Evolutionary conservation across 2,113 vertebrate species (phyloP).

Genomic region (Orycteropus afer): DNA sequence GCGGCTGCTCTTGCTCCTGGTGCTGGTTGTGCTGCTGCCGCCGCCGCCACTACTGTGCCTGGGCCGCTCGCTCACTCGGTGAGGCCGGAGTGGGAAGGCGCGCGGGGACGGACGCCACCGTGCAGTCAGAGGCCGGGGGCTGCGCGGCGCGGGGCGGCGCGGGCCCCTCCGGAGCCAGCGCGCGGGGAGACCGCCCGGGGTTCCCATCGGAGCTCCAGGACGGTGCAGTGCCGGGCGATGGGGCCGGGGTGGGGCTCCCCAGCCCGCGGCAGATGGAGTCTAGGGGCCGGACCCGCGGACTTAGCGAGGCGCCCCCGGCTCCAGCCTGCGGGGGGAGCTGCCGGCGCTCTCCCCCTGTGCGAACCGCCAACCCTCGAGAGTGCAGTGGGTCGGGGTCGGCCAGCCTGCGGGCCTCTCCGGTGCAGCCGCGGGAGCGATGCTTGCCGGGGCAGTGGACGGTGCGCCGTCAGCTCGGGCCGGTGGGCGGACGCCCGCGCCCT

Average conservation of each 20-base stretch:
- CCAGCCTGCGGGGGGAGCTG: too few species aligned
- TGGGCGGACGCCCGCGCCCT: too few species aligned
- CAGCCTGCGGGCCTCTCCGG: neutral
- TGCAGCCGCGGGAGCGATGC: neutral
- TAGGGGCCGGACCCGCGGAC: neutral
- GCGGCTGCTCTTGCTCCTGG: neutral
- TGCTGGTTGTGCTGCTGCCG: rapidly evolving
- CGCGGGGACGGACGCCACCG: neutral
- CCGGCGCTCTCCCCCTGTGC: too few species aligned
- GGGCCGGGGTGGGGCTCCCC: neutral
- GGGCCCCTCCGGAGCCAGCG: neutral
- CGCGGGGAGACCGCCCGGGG: neutral
- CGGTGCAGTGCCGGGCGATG: neutral
- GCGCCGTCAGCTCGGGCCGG: too few species aligned
- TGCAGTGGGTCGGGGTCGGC: neutral
- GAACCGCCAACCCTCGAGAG: too few species aligned
- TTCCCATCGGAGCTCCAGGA: neutral
- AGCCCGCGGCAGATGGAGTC: neutral
- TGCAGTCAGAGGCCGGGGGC: neutral
- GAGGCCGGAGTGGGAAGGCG: constrained; percentile 33
- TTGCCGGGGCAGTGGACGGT: neutral
- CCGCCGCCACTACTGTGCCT: neutral
- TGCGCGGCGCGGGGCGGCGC: too few species aligned
- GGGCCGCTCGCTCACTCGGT: constrained; percentile 28
- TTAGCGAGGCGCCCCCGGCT: too few species aligned